These are phyloP conservation scores for Anneissia japonica DNA, from an alignment of 35 echinoderm and acorn worm species.

Conservation along the genomic window DNA sequence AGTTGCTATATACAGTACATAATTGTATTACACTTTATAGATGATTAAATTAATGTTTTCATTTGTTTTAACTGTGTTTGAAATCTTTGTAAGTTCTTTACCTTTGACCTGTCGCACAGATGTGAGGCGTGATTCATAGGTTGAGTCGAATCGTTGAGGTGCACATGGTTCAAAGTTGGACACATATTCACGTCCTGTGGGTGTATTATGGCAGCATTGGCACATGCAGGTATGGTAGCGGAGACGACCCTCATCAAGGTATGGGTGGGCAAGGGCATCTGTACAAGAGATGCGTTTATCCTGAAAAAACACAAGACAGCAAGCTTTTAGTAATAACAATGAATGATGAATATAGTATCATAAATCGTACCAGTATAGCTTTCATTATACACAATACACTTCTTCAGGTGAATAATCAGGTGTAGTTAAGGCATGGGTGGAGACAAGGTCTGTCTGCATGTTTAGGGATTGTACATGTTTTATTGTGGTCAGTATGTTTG, in stretches of 20 bases:
- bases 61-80: too few species aligned
- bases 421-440: too few species aligned
- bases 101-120: constrained; percentile 94
- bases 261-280: constrained; percentile 95
- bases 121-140: constrained; percentile 72
- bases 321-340: background rate
- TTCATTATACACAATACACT: background rate
- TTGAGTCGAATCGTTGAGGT: constrained; percentile 69
- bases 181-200: constrained; percentile 83
- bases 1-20: too few species aligned
- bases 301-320: constrained; percentile 20
- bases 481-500: too few species aligned
- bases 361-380: background rate
- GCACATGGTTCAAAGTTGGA: constrained; percentile 84
- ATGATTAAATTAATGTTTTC: too few species aligned
- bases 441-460: too few species aligned
- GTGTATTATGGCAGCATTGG: constrained; percentile 87
- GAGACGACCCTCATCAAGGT: constrained; percentile 92
- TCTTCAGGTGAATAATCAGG: too few species aligned
- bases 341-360: background rate
- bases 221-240: constrained; percentile 99
- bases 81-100: too few species aligned
- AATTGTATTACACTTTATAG: too few species aligned
- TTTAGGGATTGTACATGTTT: too few species aligned
- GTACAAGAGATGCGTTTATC: constrained; percentile 96